These are phyloP conservation scores for Polypterus senegalus DNA, from an alignment of 2,113 vertebrate species.

Conservation along the genomic window DNA sequence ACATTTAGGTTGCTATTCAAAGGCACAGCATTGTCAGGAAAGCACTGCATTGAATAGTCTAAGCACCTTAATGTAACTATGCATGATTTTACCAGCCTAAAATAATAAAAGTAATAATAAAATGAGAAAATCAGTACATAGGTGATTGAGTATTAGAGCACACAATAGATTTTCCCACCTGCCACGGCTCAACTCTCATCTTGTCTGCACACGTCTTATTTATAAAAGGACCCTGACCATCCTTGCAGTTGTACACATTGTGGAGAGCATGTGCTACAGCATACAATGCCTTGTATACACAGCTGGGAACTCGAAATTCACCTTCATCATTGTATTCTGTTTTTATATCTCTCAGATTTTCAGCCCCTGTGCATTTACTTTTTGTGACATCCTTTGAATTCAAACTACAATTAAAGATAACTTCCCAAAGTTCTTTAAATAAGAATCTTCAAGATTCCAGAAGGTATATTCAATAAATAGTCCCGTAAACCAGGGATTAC, in stretches of 20 bases:
- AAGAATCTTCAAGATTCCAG: slow-evolving; percentile 20
- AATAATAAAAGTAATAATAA: too few relatives aligned
- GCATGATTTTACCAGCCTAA: too few relatives aligned
- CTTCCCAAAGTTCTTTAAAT: slow-evolving; percentile 27
- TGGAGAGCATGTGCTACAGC: slow-evolving; percentile 34
- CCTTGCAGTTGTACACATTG: slow-evolving; percentile 29
- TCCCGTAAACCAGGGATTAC: slow-evolving; percentile 27
- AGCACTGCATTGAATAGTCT: too few relatives aligned
- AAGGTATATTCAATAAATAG: slow-evolving; percentile 30
- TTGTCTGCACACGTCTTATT: slow-evolving; percentile 31
- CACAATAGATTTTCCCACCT: slow-evolving; percentile 5
- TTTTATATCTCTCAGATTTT: slow-evolving; percentile 29
- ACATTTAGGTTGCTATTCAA: too few relatives aligned
- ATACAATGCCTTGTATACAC: slow-evolving; percentile 37
- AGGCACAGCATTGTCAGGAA: too few relatives aligned
- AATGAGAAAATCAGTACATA: too few relatives aligned
- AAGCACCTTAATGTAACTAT: too few relatives aligned
- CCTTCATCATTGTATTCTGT: slow-evolving; percentile 33
- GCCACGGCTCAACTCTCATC: slow-evolving; percentile 20
- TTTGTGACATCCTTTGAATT: slow-evolving; percentile 17
- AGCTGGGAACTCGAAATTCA: slow-evolving; percentile 30
- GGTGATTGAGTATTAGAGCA: too few relatives aligned
- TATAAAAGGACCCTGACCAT: slow-evolving; percentile 30
- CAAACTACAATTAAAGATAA: slow-evolving; percentile 29
- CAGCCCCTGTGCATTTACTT: slow-evolving; percentile 26